Base-by-base conservation (phyloP, 2,888 invertebrate species). In the Stictocephala bisonia region DNA sequence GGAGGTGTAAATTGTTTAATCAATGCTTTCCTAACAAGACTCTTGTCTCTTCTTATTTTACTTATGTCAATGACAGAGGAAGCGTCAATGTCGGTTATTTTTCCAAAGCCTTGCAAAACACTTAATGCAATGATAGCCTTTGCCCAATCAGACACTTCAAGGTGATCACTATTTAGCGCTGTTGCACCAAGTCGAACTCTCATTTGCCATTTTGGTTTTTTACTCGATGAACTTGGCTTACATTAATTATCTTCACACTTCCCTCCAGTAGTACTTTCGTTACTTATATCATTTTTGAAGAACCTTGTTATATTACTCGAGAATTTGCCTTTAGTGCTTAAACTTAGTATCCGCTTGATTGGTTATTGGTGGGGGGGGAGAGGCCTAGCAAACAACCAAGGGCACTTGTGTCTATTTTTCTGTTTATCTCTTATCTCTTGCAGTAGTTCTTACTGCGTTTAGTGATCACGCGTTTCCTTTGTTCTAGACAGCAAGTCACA, bases 31-130 rank as follows among this genome's bases (percentile, higher is more conserved):
- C 26, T 72, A 70, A 56, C 56, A 69, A 20, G 26, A 44, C 69
- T 68, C 58, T 67, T 74, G 50, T 74, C 78, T 74, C 77, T 51
- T 64, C 56, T 72, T 44, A 80, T 73, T 74, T 80, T 80, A 48
- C 58, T 75, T 70, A 68, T 76, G 66, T 77, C 77, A 18, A 78
- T 74, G 18, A 80, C 77, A 66, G 72, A 72, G 15, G 41, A 18
- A 69, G 50, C 68, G 72, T 79, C 72, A 58, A 75, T 70, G 3
- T 68, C 24, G 68, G 75, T 74, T 41, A 79, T 75, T 18, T 78
- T n/a, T 4, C 69, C 69, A 27, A 51, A 15, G n/a, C 31, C 69
- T 11, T 15, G 53, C 18, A 69, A 31, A 27, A 69, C 69, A 27
- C 69, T 69, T n/a, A 60, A 71, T 22, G 71, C 71, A 3, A 60